These are phyloP conservation scores for Microtus pennsylvanicus DNA, from an alignment of 2,113 vertebrate genomes.

Conservation along the genomic window DNA sequence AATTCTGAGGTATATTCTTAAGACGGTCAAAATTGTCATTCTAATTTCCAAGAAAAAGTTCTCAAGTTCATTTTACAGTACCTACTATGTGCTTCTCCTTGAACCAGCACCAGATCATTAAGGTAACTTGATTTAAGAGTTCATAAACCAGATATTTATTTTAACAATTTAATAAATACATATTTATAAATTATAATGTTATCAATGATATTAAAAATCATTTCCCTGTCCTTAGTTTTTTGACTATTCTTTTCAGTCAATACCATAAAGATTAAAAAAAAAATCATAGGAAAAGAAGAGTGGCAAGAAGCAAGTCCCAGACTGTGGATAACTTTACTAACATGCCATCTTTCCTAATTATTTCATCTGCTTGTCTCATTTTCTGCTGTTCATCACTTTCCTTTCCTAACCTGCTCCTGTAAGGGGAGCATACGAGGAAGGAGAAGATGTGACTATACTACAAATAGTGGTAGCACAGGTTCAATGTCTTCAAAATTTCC, in stretches of 20 bases:
- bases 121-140: no score
- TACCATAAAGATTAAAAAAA: neutral
- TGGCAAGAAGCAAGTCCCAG: neutral
- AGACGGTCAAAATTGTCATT: neutral
- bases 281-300: neutral
- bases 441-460: neutral
- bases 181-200: neutral
- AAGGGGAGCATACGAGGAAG: neutral
- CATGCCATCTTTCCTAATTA: fast-evolving
- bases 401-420: neutral
- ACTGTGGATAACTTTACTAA: neutral
- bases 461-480: neutral
- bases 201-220: neutral
- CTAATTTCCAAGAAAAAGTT: neutral
- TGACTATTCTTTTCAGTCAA: neutral
- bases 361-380: neutral
- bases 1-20: neutral
- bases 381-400: neutral
- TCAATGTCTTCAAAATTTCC: neutral
- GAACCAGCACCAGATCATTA: no score
- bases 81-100: no score
- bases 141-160: neutral
- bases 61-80: neutral
- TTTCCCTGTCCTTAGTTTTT: neutral
- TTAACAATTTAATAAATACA: neutral